Evolutionary conservation across 2,888 invertebrate genomes (phyloP).

Genomic region (Aspidapion aeneum): DNA sequence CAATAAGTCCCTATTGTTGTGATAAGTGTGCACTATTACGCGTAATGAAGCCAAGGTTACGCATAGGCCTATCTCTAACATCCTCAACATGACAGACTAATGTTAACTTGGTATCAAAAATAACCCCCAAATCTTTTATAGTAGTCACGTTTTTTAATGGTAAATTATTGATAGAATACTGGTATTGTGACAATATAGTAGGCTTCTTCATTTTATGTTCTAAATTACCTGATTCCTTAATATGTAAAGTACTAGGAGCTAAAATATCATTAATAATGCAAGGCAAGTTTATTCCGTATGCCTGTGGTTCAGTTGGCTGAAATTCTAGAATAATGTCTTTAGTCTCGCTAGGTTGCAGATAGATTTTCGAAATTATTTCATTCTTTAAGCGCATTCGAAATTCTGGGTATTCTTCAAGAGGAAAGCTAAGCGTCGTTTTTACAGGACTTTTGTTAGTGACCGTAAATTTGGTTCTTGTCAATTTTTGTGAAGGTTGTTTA

Average conservation of each 20-base stretch:
- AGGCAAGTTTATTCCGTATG: constrained; percentile 58
- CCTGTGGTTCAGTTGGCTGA: constrained; percentile 46
- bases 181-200: no score
- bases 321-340: constrained; percentile 45
- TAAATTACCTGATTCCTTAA: neutral
- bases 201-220: no score
- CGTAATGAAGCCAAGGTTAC: no score
- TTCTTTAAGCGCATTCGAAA: constrained; percentile 32
- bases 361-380: constrained; percentile 24
- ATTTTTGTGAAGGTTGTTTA: constrained; percentile 45
- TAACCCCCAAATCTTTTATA: no score
- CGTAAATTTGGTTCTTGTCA: constrained; percentile 36
- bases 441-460: constrained; percentile 39
- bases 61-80: no score
- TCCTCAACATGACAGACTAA: no score
- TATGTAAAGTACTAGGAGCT: constrained; percentile 46
- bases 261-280: constrained; percentile 56
- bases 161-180: no score
- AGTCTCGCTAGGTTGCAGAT: constrained; percentile 33
- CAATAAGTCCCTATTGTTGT: no score
- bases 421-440: constrained; percentile 36
- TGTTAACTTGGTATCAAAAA: no score
- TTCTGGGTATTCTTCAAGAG: constrained; percentile 42
- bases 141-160: no score
- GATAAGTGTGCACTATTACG: no score